Evolutionary conservation across 2,797 vertebrate genomes (phyloP), one percentile per base, ranked within the genome.

Genomic region (Hydrocynus forskahlii): DNA sequence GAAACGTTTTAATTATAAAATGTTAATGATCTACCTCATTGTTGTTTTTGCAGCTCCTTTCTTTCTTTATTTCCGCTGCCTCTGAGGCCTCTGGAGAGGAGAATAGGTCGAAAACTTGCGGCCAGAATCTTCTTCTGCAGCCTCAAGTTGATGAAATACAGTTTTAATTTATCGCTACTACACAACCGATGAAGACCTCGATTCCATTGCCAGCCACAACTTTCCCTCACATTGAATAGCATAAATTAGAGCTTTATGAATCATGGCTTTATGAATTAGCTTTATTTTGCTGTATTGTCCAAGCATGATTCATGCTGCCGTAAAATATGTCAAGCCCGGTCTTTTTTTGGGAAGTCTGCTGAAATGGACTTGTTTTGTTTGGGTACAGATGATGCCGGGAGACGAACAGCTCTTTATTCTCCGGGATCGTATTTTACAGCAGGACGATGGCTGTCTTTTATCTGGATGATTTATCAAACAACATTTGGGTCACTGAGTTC

Each of bases 1-100:
- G 81, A 84, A 82, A 86, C 10, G 70, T 68, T 86, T 89, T 86
- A 89, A 90, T 91, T 89, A 86, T 43, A 86, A 81, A 62, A 84
- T 86, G 21, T 84, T 89, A 88, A 84, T 84, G 67, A 84, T 85
- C 23, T 86, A 75, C 64, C 83, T 81, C 82, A 43, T 76, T 85
- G 73, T 76, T 80, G 68, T 74, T 63, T 80, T 77, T 67, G 17
- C 45, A 45, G 57, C 25, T 75, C 12, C 35, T 63, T 40, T 35
- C 14, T 80, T 85, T 76, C 21, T 82, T 76, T 79, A 60, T 72
- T 16, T 64, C 12, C 2, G 19, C 64, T 72, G 67, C 52, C 45
- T 72, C 21, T 25, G 4, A 76, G 62, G 67, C 48, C 29, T 19
- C 25, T 5, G 55, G 57, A 38, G 79, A 19, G 25, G 14, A n/a